Percentiles rank a stretch among this genome's conserved stretches.
Conservation (phyloP, 2,888 invertebrate genomes). For the Netelia fuscicornis region DNA sequence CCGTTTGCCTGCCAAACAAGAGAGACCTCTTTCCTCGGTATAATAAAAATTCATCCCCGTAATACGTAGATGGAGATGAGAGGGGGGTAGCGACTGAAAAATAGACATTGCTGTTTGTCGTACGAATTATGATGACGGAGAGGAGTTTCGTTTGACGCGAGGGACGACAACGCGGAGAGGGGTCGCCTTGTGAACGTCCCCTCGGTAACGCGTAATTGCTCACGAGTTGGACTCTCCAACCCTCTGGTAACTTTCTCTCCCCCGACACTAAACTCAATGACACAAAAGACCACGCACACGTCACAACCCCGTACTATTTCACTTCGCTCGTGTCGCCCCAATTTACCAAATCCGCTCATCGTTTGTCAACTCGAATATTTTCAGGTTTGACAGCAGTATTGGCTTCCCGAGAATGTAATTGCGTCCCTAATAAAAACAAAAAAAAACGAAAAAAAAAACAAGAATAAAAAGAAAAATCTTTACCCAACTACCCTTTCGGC, state of each 20-base stretch:
- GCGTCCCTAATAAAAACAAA: too few relatives aligned
- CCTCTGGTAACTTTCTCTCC: constrained; percentile 7
- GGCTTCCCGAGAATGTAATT: too few relatives aligned
- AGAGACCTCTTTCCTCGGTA: background rate
- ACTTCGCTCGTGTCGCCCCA: constrained; percentile 39
- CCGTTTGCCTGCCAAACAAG: constrained; percentile 27
- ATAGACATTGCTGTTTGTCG: constrained; percentile 61
- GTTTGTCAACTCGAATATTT: constrained; percentile 4
- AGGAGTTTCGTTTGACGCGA: constrained; percentile 41
- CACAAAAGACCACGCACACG: background rate
- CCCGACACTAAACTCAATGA: constrained; percentile 1
- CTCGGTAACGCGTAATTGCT: constrained; percentile 38
- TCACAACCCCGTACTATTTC: constrained; percentile 35
- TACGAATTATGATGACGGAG: constrained; percentile 61
- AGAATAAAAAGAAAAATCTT: too few relatives aligned
- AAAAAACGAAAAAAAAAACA: too few relatives aligned
- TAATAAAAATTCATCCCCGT: constrained; percentile 32
- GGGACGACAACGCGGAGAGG: constrained; percentile 24
- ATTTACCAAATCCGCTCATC: constrained; percentile 33
- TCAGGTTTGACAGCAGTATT: background rate
- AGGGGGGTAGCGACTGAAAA: constrained; percentile 46
- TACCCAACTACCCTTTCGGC: too few relatives aligned
- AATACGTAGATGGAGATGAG: background rate
- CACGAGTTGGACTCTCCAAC: constrained; percentile 17
- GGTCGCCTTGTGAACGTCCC: constrained; percentile 7